These are phyloP conservation scores for Parapristionchus giblindavisi DNA, from an alignment of 2,888 invertebrate genomes.

Conservation along the genomic window DNA sequence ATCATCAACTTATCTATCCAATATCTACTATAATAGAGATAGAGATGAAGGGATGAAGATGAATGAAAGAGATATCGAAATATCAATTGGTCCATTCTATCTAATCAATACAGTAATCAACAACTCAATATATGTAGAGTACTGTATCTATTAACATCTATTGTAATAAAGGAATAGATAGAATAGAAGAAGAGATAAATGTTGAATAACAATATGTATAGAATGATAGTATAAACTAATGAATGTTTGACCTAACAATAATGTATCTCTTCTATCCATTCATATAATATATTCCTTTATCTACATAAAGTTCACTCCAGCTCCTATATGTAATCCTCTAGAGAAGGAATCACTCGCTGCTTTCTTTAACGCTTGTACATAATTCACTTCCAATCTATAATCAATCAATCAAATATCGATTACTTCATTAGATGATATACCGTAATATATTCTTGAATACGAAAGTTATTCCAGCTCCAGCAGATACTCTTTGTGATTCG, in stretches of 20 bases:
- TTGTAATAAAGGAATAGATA: not conserved
- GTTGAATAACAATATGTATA: not conserved
- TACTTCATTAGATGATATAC: not conserved
- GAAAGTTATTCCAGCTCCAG: slow-evolving; percentile 80
- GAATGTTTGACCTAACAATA: not conserved
- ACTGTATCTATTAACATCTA: too few relatives aligned
- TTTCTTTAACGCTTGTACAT: slow-evolving; percentile 82
- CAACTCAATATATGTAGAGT: too few relatives aligned
- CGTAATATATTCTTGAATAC: slow-evolving; percentile 60
- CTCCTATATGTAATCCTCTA: slow-evolving; percentile 65
- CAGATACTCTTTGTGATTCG: slow-evolving; percentile 76
- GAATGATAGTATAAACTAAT: not conserved
- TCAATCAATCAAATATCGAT: not conserved
- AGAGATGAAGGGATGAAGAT: too few relatives aligned
- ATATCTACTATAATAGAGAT: too few relatives aligned
- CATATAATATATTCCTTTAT: not conserved
- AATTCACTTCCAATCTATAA: slow-evolving; percentile 93
- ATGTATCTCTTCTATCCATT: not conserved
- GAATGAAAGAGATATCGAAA: too few relatives aligned
- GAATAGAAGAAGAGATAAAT: not conserved
- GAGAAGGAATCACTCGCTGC: slow-evolving; percentile 70
- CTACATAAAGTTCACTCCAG: slow-evolving; percentile 64
- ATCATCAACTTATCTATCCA: too few relatives aligned
- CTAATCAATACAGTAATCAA: too few relatives aligned
- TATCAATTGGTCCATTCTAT: too few relatives aligned